Conservation (phyloP, 2,888 invertebrate species). For the Caenorhabditis panamensis region DNA sequence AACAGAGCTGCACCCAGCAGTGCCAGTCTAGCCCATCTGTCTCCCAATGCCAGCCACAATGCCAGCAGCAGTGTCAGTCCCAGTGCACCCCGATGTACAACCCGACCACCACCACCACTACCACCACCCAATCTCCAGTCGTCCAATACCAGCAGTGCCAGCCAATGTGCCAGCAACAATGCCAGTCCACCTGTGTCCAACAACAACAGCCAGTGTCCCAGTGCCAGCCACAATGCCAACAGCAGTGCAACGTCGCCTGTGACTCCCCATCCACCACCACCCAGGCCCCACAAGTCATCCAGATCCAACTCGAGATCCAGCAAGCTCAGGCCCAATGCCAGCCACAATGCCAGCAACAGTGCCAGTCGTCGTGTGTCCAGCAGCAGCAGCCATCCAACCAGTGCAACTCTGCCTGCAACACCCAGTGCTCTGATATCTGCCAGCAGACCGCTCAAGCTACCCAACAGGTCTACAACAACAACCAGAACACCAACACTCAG, state of each 20-base stretch:
- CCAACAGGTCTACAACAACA: slow-evolving; percentile 51
- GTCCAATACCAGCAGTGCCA: slow-evolving; percentile 61
- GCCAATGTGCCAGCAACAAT: slow-evolving; percentile 65
- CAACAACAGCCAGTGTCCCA: slow-evolving; percentile 55
- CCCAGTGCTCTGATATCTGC: slow-evolving; percentile 64
- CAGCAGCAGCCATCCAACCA: slow-evolving; percentile 67
- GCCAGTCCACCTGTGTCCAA: slow-evolving; percentile 52
- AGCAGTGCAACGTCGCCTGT: slow-evolving; percentile 57
- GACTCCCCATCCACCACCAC: slow-evolving; percentile 58
- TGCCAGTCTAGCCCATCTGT: slow-evolving; percentile 58
- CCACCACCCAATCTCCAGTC: slow-evolving; percentile 52
- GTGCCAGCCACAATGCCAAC: slow-evolving; percentile 63
- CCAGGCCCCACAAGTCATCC: slow-evolving; percentile 61
- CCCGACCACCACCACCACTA: slow-evolving; percentile 45
- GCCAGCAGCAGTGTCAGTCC: slow-evolving; percentile 65
- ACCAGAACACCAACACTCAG: slow-evolving; percentile 40
- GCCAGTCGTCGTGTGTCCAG: slow-evolving; percentile 64
- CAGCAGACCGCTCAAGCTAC: slow-evolving; percentile 58
- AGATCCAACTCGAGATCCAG: slow-evolving; percentile 58
- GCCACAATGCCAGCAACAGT: slow-evolving; percentile 69
- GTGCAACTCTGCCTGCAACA: slow-evolving; percentile 63
- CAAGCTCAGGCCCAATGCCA: slow-evolving; percentile 61
- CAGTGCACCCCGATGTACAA: slow-evolving; percentile 61
- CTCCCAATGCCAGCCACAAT: slow-evolving; percentile 64
- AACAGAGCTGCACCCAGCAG: slow-evolving; percentile 63